Evolutionary conservation across 2,113 vertebrate genomes (phyloP).

Genomic region (Urocitellus parryii): DNA sequence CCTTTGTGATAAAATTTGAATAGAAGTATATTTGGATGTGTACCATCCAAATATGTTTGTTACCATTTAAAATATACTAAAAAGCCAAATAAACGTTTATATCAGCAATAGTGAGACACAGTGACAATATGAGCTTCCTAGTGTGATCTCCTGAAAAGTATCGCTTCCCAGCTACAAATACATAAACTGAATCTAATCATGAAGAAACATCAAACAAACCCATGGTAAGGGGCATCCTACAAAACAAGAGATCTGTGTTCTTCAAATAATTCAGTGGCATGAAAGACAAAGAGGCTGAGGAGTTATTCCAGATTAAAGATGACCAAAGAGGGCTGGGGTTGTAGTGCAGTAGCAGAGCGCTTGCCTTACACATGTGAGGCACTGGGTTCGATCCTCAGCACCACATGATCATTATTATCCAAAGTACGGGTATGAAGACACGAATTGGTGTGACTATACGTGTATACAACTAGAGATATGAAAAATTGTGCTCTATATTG

Average conservation of each 20-base stretch:
- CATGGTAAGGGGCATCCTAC: not conserved
- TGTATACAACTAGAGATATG: no score
- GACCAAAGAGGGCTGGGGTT: no score
- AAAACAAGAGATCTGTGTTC: not conserved
- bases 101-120: not conserved
- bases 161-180: not conserved
- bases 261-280: not conserved
- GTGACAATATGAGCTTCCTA: not conserved
- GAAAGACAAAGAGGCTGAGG: slow-evolving; percentile 4
- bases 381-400: no score
- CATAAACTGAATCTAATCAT: not conserved
- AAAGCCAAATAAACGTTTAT: not conserved
- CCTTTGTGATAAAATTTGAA: not conserved
- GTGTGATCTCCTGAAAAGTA: not conserved
- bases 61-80: slow-evolving; percentile 42
- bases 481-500: no score
- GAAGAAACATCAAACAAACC: not conserved
- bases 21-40: not conserved
- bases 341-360: no score
- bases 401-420: no score
- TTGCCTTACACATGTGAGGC: no score
- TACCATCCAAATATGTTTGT: not conserved
- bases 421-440: no score
- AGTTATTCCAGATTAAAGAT: not conserved
- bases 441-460: no score